Conservation (phyloP, 2,888 invertebrate genomes). For the Rhaphigaster nebulosa region DNA sequence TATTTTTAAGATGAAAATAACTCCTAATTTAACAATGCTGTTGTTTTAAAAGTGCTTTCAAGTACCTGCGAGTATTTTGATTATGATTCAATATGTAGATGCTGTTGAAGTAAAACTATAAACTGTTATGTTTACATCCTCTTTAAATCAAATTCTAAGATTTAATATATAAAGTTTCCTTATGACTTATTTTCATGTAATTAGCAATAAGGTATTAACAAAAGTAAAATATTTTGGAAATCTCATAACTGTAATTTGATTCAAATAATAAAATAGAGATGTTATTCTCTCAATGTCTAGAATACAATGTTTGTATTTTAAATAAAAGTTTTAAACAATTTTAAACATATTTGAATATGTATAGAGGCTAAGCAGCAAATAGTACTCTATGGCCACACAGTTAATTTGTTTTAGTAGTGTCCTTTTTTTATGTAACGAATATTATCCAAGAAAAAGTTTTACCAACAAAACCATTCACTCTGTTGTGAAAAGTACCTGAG, state of each 20-base stretch:
- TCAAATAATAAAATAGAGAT: not conserved
- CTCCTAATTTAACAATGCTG: not conserved
- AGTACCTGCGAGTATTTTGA: not conserved
- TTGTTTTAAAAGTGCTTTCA: not conserved
- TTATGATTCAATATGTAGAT: not conserved
- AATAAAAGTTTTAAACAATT: not conserved
- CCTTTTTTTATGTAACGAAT: not conserved
- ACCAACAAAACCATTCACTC: not conserved
- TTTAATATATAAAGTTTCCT: not conserved
- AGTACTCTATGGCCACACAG: not conserved
- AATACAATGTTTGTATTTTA: not conserved
- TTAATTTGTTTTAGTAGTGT: not conserved
- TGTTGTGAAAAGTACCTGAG: conserved; percentile 46
- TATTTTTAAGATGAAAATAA: not conserved
- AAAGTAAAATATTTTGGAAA: not conserved
- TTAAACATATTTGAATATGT: not conserved
- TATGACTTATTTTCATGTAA: not conserved
- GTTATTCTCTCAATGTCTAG: not conserved
- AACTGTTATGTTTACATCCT: no score
- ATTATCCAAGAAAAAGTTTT: not conserved
- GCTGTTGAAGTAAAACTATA: not conserved
- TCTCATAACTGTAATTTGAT: not conserved
- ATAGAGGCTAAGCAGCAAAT: no score
- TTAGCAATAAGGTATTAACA: not conserved
- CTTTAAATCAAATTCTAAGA: not conserved